phyloP scores from a whole-genome alignment of 2,888 invertebrate genomes.

The Clostera curtula region DNA sequence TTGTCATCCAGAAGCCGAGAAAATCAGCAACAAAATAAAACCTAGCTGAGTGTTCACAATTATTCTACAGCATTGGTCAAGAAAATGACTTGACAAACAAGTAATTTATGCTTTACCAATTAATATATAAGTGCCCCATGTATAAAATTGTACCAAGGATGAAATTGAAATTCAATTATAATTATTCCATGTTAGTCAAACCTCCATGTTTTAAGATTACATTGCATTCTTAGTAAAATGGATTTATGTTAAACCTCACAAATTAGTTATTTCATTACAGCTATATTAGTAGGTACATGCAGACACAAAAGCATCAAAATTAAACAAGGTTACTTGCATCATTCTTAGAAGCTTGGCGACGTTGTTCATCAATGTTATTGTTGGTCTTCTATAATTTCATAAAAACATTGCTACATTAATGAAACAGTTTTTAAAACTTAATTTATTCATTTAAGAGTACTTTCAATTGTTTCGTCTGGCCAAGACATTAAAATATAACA shows the following conservation, averaged over 20 bases:
- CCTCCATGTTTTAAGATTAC: no score
- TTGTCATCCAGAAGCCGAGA: no score
- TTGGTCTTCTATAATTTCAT: slow-evolving; percentile 68
- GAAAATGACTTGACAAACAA: no score
- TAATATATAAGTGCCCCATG: no score
- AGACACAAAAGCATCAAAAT: slow-evolving; percentile 56
- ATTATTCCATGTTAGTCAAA: no score
- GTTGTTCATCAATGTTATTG: slow-evolving; percentile 58
- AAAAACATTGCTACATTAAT: slow-evolving; percentile 31
- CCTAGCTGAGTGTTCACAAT: no score
- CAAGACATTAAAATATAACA: background rate
- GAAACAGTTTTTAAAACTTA: slow-evolving; percentile 6
- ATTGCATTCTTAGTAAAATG: no score
- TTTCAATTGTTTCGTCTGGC: background rate
- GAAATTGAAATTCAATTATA: no score
- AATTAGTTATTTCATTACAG: background rate
- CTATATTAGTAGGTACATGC: slow-evolving; percentile 30
- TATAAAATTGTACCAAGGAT: no score
- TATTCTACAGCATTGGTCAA: no score
- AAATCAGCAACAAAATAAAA: no score
- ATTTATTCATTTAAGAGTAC: background rate
- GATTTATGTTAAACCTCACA: slow-evolving; percentile 1
- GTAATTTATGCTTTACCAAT: no score
- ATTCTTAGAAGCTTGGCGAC: slow-evolving; percentile 62
- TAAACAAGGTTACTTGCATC: slow-evolving; percentile 67